Evolutionary conservation across 1,140 invertebrate species (phyloP).

Genomic region (Neodiprion virginianus): DNA sequence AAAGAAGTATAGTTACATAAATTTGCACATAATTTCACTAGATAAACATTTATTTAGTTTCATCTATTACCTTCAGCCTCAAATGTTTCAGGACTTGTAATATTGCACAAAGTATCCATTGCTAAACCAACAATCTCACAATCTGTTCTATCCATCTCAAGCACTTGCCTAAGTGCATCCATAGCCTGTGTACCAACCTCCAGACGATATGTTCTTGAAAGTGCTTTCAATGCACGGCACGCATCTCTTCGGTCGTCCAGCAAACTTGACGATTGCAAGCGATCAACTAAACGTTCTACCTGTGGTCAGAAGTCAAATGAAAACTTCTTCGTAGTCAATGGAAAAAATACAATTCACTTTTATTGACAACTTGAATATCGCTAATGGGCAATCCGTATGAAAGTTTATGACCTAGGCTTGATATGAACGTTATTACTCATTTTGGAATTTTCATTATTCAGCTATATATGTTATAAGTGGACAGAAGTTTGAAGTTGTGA

Average conservation of each 20-base stretch:
- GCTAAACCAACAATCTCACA: constrained; percentile 92
- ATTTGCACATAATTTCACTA: constrained; percentile 20
- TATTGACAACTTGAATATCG: not conserved
- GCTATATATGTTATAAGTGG: too few species aligned
- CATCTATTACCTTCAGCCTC: constrained; percentile 78
- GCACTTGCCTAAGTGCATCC: constrained; percentile 82
- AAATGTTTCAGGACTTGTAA: constrained; percentile 84
- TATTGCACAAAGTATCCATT: constrained; percentile 90
- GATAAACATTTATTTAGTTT: constrained; percentile 6
- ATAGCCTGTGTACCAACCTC: constrained; percentile 97
- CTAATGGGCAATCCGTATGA: not conserved
- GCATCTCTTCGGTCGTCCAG: constrained; percentile 96
- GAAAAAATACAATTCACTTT: constrained; percentile 6
- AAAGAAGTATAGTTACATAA: not conserved
- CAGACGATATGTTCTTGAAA: constrained; percentile 91
- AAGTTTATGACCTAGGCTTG: too few species aligned
- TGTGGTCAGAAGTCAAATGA: constrained; percentile 54
- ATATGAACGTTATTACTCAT: not conserved
- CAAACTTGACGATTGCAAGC: constrained; percentile 90
- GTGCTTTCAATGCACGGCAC: constrained; percentile 90
- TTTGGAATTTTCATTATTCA: too few species aligned
- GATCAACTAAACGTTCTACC: constrained; percentile 92
- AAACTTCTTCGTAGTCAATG: not conserved
- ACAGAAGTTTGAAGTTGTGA: too few species aligned
- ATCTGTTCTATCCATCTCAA: constrained; percentile 85